Percentiles rank a stretch among this genome's conserved stretches.
Conservation (phyloP, 1,140 invertebrate species). For the Copidosoma floridanum region DNA sequence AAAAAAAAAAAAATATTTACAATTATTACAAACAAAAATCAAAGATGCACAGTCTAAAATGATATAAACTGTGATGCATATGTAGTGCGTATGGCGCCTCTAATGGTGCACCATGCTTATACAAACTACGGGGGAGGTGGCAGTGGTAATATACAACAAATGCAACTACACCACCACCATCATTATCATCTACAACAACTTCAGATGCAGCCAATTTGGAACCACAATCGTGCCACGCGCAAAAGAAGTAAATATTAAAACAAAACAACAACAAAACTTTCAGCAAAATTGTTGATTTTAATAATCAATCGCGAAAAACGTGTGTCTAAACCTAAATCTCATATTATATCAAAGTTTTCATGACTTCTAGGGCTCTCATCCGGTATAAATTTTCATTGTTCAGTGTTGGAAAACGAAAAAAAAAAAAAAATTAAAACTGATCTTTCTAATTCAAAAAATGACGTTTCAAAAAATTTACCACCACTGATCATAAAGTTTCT, state of each 20-base stretch:
- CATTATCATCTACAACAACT: conserved; percentile 44
- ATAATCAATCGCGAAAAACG: conserved; percentile 20
- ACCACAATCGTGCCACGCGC: conserved; percentile 45
- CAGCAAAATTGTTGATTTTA: conserved; percentile 13
- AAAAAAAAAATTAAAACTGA: too few species aligned
- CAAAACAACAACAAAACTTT: conserved; percentile 35
- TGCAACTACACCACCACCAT: conserved; percentile 51
- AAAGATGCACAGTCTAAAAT: conserved; percentile 46
- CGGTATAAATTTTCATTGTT: too few species aligned
- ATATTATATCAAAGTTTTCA: conserved; percentile 2
- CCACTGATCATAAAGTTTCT: too few species aligned
- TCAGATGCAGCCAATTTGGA: conserved; percentile 62
- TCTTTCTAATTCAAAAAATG: too few species aligned
- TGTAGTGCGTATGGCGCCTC: conserved; percentile 59
- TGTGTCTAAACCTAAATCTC: too few species aligned
- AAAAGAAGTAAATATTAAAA: conserved; percentile 60
- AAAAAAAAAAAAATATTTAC: too few species aligned
- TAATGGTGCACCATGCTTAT: conserved; percentile 63
- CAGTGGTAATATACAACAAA: conserved; percentile 61
- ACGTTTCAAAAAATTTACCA: too few species aligned
- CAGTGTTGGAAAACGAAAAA: too few species aligned
- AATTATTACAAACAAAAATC: conserved; percentile 12
- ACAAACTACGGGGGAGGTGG: conserved; percentile 61
- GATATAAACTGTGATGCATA: conserved; percentile 53
- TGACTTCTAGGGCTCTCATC: conserved; percentile 1